Evolutionary conservation across 2,888 invertebrate genomes (phyloP).

Genomic region (Tenodera sinensis): DNA sequence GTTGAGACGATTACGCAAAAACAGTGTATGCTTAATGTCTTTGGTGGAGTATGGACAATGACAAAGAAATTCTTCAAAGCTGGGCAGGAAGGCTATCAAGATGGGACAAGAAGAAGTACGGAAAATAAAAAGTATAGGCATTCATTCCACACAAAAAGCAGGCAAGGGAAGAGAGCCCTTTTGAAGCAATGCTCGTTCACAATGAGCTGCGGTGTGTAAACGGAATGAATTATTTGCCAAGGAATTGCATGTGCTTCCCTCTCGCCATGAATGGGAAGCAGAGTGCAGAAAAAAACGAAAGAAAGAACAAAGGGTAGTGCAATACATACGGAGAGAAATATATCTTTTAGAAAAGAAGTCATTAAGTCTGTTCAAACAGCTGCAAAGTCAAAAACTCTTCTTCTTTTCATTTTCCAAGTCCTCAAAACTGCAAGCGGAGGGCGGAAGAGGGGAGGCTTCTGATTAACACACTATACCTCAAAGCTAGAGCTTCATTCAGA

Average conservation of each 20-base stretch:
- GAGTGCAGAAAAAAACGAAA: neutral
- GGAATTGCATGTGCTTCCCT: neutral
- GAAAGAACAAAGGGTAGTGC: neutral
- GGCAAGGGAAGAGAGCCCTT: neutral
- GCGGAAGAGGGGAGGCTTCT: neutral
- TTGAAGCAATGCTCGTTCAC: neutral
- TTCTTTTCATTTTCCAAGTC: neutral
- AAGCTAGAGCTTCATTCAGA: neutral
- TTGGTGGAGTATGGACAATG: neutral
- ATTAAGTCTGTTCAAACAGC: constrained; percentile 8
- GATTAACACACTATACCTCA: neutral
- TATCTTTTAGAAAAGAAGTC: constrained; percentile 3
- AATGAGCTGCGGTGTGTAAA: neutral
- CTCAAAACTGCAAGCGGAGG: neutral
- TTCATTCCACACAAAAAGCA: neutral
- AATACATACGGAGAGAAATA: neutral
- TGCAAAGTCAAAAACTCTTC: neutral
- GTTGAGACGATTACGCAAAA: too few species aligned
- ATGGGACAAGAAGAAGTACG: neutral
- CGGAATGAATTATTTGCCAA: neutral
- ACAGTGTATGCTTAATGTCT: too few species aligned
- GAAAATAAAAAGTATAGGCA: neutral
- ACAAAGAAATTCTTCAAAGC: neutral
- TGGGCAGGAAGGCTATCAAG: neutral
- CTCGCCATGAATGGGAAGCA: neutral